Evolutionary conservation across 1,140 invertebrate species (phyloP).

Genomic region (Acromyrmex heyeri): DNA sequence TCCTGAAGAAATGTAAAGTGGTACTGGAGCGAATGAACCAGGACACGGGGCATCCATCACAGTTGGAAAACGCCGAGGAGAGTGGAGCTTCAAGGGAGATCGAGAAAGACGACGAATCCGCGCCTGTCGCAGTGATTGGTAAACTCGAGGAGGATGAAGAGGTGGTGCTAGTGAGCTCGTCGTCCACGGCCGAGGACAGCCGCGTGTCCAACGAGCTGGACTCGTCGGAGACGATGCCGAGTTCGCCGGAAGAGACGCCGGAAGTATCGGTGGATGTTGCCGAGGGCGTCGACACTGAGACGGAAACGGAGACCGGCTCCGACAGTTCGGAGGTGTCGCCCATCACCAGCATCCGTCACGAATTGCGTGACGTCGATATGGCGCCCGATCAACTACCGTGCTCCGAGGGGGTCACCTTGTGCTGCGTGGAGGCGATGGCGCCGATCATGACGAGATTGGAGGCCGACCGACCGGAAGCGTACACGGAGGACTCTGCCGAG

Average conservation of each 20-base stretch:
- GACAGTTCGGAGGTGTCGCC: slow-evolving; percentile 81
- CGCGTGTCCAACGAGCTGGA: slow-evolving; percentile 38
- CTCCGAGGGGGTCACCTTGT: slow-evolving; percentile 74
- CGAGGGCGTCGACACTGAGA: slow-evolving; percentile 76
- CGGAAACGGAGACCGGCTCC: slow-evolving; percentile 79
- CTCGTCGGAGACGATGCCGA: slow-evolving; percentile 51
- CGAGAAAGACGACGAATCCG: slow-evolving; percentile 57
- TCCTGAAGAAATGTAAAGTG: slow-evolving; percentile 57
- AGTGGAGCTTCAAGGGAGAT: not conserved
- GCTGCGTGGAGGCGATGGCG: slow-evolving; percentile 74
- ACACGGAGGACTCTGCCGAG: slow-evolving; percentile 85
- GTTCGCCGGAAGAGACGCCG: slow-evolving; percentile 48
- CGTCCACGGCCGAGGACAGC: not conserved
- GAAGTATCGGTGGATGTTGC: slow-evolving; percentile 57
- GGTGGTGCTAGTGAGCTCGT: slow-evolving; percentile 56
- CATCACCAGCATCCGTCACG: slow-evolving; percentile 66
- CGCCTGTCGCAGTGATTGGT: slow-evolving; percentile 64
- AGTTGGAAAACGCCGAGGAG: not conserved
- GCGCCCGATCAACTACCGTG: slow-evolving; percentile 68
- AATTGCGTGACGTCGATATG: slow-evolving; percentile 66
- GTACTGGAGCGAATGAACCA: slow-evolving; percentile 64
- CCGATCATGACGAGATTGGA: slow-evolving; percentile 81
- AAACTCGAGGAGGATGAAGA: slow-evolving; percentile 75
- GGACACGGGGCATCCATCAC: slow-evolving; percentile 51
- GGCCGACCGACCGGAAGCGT: slow-evolving; percentile 81